Base-by-base conservation (phyloP, 2,888 invertebrate species). In the Andrena chrysosceles region DNA sequence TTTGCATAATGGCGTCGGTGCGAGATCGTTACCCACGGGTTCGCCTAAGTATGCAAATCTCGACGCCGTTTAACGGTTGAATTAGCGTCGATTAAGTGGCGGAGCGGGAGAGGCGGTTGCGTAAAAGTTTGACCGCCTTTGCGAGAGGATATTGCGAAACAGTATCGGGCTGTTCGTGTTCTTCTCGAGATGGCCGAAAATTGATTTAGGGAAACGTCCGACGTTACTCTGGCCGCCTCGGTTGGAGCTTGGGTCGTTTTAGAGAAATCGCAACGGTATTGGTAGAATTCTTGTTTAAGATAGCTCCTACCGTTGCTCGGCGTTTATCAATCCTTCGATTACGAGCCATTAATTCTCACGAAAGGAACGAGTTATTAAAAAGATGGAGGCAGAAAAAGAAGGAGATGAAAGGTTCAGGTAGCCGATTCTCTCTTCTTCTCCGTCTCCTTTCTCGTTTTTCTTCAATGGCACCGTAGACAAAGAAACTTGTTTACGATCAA, bases 401-500 rank as follows among this genome's bases (percentile, higher is more conserved):
- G 16, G 35, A 29, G 69, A 35, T 49, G 31, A 31, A 56, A 16
- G 63, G 23, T 23, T 49, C 64, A 64, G 79, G 79, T 78, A 79
- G 68, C 68, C 31, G 63, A 80, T 23, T 48, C 60, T 54, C 48
- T 63, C 33, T 69, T 20, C 10, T 4, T 20, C 8, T 2, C 54
- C 8, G 0, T 48, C 35, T 49, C 20, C 60, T 16, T 13, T 42
- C 42, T 16, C 42, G 42, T 42, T 77, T 67, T 42, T 68, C 26
- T 64, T 60, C 78, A 48, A 70, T 78, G 66, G 20, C 23, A 10
- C 13, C 6, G 73, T 81, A 73, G 81, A 81, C 81, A 81, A 81
- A 71, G 84, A 76, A 80, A 75, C 74, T 75, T 79, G 84, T 84
- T 84, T 75, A 48, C 84, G 72, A 76, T 71, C 42, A 26, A 62